Evolutionary conservation across 2,888 invertebrate genomes (phyloP).

Genomic region (Chironomus riparius): DNA sequence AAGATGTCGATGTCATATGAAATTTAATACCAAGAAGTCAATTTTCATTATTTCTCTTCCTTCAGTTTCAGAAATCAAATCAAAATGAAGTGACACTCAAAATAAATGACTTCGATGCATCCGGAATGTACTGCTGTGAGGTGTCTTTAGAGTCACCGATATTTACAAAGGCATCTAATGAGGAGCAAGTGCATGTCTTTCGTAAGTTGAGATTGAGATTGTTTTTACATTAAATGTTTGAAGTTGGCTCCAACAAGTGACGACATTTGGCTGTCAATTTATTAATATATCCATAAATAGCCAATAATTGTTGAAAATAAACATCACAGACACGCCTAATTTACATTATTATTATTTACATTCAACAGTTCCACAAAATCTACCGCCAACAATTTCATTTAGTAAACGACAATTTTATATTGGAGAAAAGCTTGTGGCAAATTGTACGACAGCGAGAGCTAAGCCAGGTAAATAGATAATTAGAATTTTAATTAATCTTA

Average conservation of each 20-base stretch:
- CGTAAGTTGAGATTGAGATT: constrained; percentile 55
- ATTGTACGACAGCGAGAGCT: constrained; percentile 60
- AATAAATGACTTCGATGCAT: constrained; percentile 65
- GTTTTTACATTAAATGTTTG: too few relatives aligned
- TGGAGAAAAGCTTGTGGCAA: constrained; percentile 57
- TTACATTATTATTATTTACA: background rate
- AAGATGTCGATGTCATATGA: constrained; percentile 38
- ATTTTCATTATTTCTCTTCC: too few relatives aligned
- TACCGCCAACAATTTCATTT: constrained; percentile 56
- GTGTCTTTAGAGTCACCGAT: constrained; percentile 74
- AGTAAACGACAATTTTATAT: constrained; percentile 52
- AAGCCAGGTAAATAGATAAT: constrained; percentile 40
- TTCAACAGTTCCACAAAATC: constrained; percentile 49
- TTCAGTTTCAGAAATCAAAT: constrained; percentile 45
- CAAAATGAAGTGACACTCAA: constrained; percentile 56
- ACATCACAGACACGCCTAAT: too few relatives aligned
- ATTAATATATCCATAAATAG: too few relatives aligned
- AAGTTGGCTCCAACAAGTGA: too few relatives aligned
- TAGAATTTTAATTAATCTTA: background rate
- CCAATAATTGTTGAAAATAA: too few relatives aligned
- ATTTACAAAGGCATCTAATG: constrained; percentile 69
- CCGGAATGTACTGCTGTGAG: constrained; percentile 71
- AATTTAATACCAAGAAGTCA: background rate
- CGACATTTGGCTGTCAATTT: background rate
- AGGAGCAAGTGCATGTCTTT: constrained; percentile 68